These are phyloP conservation scores for Grantiella picta DNA, from an alignment of 2,113 vertebrate species.

Conservation along the genomic window DNA sequence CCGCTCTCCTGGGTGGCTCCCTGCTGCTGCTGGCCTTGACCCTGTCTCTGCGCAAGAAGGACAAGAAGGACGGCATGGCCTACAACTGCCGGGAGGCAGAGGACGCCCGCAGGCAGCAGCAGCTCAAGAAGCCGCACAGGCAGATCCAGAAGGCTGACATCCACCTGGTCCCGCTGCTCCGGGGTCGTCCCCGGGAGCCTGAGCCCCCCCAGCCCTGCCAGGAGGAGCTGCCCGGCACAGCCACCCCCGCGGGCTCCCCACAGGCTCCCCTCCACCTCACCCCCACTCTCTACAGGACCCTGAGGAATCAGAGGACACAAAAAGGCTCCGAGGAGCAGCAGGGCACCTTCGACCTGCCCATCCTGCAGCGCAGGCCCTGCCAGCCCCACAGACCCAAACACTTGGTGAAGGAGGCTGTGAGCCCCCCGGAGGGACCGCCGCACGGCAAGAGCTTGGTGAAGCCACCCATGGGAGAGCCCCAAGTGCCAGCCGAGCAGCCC, in stretches of 20 bases:
- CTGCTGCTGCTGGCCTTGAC: slow-evolving; percentile 78
- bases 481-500: not conserved
- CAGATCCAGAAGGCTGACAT: slow-evolving; percentile 93
- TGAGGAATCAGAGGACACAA: slow-evolving; percentile 79
- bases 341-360: slow-evolving; percentile 55
- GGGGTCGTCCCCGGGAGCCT: slow-evolving; percentile 60
- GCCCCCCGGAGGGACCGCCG: not conserved
- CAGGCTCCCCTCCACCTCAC: slow-evolving; percentile 75
- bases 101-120: slow-evolving; percentile 84
- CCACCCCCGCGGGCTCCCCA: accelerated
- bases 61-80: slow-evolving; percentile 84
- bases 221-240: not conserved
- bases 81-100: slow-evolving; percentile 95
- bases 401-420: not conserved
- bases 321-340: slow-evolving; percentile 36
- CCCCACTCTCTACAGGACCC: slow-evolving; percentile 78
- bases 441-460: slow-evolving; percentile 59
- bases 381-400: slow-evolving; percentile 62
- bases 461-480: not conserved
- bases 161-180: slow-evolving; percentile 84
- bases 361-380: slow-evolving; percentile 56
- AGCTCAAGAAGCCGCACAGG: slow-evolving; percentile 88
- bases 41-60: slow-evolving; percentile 80
- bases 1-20: slow-evolving; percentile 73
- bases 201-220: slow-evolving; percentile 25